These are phyloP conservation scores for Itoplectis maculator DNA, from an alignment of 2,888 invertebrate species.

Conservation along the genomic window DNA sequence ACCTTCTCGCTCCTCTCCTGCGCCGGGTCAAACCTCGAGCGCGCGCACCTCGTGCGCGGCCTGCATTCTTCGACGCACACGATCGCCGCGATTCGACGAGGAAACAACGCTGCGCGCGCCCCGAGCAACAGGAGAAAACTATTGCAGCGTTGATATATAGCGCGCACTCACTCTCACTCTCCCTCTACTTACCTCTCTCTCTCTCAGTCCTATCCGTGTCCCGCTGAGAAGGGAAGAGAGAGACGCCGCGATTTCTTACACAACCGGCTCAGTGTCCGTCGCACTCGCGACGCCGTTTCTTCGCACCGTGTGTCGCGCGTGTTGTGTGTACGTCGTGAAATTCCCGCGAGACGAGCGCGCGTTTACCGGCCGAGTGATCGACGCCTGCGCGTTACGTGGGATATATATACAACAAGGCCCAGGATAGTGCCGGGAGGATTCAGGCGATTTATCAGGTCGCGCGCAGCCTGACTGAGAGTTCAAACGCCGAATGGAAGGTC, in stretches of 20 bases:
- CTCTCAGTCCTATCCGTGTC: background rate
- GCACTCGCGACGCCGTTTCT: background rate
- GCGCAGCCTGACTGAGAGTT: slow-evolving; percentile 13
- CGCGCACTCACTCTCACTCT: too few relatives aligned
- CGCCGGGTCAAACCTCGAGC: slow-evolving; percentile 39
- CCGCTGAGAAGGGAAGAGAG: too few relatives aligned
- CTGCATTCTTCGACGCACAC: slow-evolving; percentile 46
- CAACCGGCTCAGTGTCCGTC: background rate
- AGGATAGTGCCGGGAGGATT: slow-evolving; percentile 5
- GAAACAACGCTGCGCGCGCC: background rate
- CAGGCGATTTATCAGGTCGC: background rate
- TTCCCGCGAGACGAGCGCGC: background rate
- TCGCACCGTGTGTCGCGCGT: background rate
- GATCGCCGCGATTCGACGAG: slow-evolving; percentile 12
- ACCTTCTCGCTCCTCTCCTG: slow-evolving; percentile 2
- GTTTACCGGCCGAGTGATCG: slow-evolving; percentile 37
- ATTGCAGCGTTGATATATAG: background rate
- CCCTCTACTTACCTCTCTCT: too few relatives aligned
- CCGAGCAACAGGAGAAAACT: slow-evolving; percentile 4
- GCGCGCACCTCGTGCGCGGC: slow-evolving; percentile 19
- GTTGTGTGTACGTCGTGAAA: background rate
- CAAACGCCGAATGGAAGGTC: slow-evolving; percentile 29
- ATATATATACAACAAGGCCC: background rate
- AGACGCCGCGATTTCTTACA: background rate
- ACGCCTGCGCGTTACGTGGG: background rate